Base-by-base conservation (phyloP, 2,888 invertebrate species). In the Cephus nigrinus region DNA sequence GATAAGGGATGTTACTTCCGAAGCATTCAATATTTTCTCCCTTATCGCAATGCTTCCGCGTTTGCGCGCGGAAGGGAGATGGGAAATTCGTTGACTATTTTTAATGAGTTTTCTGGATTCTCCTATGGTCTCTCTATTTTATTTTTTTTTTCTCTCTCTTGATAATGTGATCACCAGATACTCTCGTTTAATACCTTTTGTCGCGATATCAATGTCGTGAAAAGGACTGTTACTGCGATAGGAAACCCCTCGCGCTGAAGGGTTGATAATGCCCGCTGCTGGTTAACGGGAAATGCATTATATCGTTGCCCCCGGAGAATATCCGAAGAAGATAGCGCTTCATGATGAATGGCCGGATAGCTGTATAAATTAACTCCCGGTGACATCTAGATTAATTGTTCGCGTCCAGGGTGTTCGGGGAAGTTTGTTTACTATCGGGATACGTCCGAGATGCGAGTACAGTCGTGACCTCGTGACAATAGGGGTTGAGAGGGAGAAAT, bases 321-420 rank as follows among this genome's bases (percentile, higher is more conserved):
- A 83, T 81, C 82, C 83, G 84, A 89, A 88, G 88, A 87, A 89
- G 89, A 90, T 89, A 89, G 88, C 86, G 80, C 77, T 76, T 79
- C 73, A 88, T 89, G 90, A 90, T 89, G 88, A 89, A 89, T 87
- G 89, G 85, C 87, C 85, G 82, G 84, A 80, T 84, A 84, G 85
- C 84, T 84, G 88, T 88, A 90, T 90, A 90, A 90, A 90, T 90
- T 90, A 89, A 90, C 88, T 88, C 85, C 80, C 86, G 88, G 84
- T 88, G 90, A 90, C 90, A 86, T 86, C 87, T 87, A 90, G 90
- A 90, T 90, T 90, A 90, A 90, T 90, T 89, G 90, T 87, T 86
- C 86, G 85, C 84, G 80, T 82, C 81, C 79, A 79, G 77, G 77
- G 76, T 33, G 74, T 36, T 74, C 34, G n/a, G 31, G 23, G 23